Conservation (phyloP, 2,797 vertebrate species). For the Capromys pilorides region DNA sequence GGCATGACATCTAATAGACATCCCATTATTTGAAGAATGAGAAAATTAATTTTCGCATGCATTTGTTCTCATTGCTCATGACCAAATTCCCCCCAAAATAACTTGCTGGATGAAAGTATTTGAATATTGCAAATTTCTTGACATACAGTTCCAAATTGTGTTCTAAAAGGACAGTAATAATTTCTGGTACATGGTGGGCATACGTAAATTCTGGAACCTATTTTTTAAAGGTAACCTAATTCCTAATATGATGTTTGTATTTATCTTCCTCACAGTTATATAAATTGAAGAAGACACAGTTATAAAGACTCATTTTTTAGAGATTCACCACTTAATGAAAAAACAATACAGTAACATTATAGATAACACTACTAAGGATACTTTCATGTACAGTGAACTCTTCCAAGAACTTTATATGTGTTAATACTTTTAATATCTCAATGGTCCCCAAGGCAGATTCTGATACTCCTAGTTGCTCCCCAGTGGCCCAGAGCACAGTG, state of each 20-base stretch:
- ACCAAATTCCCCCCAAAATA: neutral
- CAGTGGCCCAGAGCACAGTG: neutral
- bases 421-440: neutral
- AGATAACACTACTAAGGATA: neutral
- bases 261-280: constrained; percentile 25
- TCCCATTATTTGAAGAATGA: constrained; percentile 31
- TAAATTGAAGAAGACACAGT: constrained; percentile 37
- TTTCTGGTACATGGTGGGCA: neutral
- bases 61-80: neutral
- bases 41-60: neutral
- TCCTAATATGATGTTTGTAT: neutral
- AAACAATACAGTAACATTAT: neutral
- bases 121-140: neutral
- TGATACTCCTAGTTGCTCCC: neutral
- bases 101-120: neutral
- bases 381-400: neutral
- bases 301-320: neutral
- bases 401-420: constrained; percentile 1
- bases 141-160: neutral
- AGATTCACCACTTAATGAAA: constrained; percentile 25
- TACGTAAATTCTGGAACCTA: neutral
- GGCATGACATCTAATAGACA: neutral
- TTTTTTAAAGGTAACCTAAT: constrained; percentile 9
- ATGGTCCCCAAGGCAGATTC: neutral
- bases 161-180: neutral